Percentiles rank a stretch among this genome's conserved stretches.
These are phyloP conservation scores for Pteruthius melanotis DNA, from an alignment of 2,113 vertebrate genomes.

Conservation along the genomic window DNA sequence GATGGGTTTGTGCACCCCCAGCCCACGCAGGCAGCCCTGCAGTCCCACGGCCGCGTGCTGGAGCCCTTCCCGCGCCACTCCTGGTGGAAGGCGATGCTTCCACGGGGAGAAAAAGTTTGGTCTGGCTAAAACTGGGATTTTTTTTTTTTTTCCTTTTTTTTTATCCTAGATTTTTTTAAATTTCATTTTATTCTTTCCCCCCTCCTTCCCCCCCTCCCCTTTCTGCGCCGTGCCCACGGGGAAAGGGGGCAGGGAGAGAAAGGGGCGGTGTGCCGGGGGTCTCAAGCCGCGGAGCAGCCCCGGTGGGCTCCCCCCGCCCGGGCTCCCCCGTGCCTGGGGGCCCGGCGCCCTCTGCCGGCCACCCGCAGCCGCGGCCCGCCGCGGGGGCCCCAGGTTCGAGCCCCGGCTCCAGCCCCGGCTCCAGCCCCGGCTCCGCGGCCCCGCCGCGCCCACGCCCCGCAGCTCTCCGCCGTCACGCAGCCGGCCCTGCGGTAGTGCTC, in stretches of 20 bases:
- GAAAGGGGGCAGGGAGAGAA: background rate
- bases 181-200: too few species aligned
- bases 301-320: background rate
- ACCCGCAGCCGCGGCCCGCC: background rate
- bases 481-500: accelerated
- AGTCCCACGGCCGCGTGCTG: background rate
- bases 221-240: accelerated
- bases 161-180: too few species aligned
- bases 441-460: background rate
- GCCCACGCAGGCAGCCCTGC: background rate
- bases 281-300: background rate
- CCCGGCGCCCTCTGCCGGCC: conserved; percentile 41
- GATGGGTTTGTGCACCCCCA: background rate
- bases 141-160: too few species aligned
- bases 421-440: too few species aligned
- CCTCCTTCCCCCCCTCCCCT: too few species aligned
- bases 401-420: too few species aligned
- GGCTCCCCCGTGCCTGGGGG: background rate
- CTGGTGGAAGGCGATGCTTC: too few species aligned
- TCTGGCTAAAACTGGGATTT: accelerated
- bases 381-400: accelerated
- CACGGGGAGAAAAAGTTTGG: accelerated
- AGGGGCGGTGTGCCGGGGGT: background rate
- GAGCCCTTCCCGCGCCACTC: background rate
- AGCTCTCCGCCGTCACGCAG: accelerated